Percentiles rank a stretch among this genome's conserved stretches.
Conservation (phyloP, 2,113 vertebrate genomes). For the Nanorana parkeri region DNA sequence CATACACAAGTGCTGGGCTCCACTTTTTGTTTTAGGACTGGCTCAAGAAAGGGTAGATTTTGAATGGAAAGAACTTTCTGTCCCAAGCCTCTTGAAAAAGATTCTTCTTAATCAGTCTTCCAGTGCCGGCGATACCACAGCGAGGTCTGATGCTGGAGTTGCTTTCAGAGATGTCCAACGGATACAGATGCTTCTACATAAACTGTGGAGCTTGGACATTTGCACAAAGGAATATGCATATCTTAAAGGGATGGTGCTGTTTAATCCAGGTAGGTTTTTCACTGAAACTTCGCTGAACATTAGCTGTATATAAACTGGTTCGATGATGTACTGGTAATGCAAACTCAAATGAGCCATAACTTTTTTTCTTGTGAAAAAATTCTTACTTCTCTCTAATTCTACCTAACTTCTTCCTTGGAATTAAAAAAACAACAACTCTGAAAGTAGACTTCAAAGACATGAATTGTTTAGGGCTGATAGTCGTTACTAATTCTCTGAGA, state of each 20-base stretch:
- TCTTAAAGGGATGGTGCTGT: constrained; percentile 67
- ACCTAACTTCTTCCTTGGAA: no score
- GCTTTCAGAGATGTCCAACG: constrained; percentile 60
- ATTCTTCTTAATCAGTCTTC: constrained; percentile 63
- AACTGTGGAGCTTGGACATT: constrained; percentile 62
- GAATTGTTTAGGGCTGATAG: no score
- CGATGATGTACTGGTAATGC: no score
- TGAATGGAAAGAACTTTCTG: constrained; percentile 62
- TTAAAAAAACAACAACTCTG: no score
- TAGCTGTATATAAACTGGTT: no score
- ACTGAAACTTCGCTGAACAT: no score
- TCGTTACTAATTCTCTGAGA: no score
- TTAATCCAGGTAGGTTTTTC: constrained; percentile 63
- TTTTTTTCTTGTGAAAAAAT: no score
- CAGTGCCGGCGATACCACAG: constrained; percentile 33
- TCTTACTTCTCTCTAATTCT: no score
- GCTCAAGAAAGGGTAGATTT: constrained; percentile 66
- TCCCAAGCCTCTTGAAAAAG: constrained; percentile 63
- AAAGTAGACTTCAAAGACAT: no score
- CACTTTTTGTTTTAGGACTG: constrained; percentile 64
- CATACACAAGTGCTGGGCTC: constrained; percentile 60
- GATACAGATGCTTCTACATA: constrained; percentile 61
- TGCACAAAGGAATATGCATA: constrained; percentile 66
- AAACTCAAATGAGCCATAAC: no score
- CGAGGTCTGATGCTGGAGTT: constrained; percentile 7